Percentiles rank a stretch among this genome's conserved stretches.
These are phyloP conservation scores for Morpho helenor DNA, from an alignment of 2,888 invertebrate genomes.

Conservation along the genomic window DNA sequence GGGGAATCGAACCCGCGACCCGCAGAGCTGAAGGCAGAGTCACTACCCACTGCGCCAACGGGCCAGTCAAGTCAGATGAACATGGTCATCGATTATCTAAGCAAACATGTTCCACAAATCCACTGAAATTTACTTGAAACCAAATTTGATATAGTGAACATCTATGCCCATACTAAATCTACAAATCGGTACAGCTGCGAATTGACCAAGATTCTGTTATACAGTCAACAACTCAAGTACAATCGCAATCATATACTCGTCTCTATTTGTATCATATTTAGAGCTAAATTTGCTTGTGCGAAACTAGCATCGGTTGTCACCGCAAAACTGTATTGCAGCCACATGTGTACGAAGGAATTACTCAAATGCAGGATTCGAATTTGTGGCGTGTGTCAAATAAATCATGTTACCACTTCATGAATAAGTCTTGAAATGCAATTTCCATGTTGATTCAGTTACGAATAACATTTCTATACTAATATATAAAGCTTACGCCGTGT, in stretches of 20 bases:
- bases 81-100: too few species aligned
- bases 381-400: slow-evolving; percentile 28
- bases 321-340: slow-evolving; percentile 22
- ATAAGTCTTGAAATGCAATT: slow-evolving; percentile 21
- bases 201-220: slow-evolving; percentile 26
- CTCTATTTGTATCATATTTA: slow-evolving; percentile 2
- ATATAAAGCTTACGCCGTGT: too few species aligned
- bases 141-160: slow-evolving; percentile 19
- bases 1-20: too few species aligned
- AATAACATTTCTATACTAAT: neutral
- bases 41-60: too few species aligned
- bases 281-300: slow-evolving; percentile 5
- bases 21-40: too few species aligned
- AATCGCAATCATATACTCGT: neutral
- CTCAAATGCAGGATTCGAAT: slow-evolving; percentile 26
- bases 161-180: slow-evolving; percentile 20
- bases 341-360: slow-evolving; percentile 28
- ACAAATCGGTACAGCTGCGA: slow-evolving; percentile 22
- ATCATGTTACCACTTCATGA: slow-evolving; percentile 28
- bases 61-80: too few species aligned
- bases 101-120: slow-evolving; percentile 1
- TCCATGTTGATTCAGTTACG: slow-evolving; percentile 5
- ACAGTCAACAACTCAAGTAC: slow-evolving; percentile 2
- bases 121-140: slow-evolving; percentile 13
- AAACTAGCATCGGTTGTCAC: slow-evolving; percentile 2